Percentiles rank a stretch among this genome's conserved stretches.
Evolutionary conservation across 1,140 invertebrate species (phyloP).

Genomic region (Chironomus tepperi): DNA sequence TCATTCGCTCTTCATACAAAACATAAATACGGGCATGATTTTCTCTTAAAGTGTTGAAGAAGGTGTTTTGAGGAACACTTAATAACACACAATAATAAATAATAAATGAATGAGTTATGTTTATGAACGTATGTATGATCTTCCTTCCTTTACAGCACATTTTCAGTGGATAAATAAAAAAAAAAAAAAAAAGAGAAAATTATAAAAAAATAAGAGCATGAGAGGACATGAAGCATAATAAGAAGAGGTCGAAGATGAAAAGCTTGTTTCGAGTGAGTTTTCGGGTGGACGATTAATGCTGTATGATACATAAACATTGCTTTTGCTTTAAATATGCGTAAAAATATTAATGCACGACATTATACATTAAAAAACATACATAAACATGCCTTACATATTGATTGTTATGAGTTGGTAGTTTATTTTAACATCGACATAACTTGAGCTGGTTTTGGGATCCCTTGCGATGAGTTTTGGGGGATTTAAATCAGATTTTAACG

Average conservation of each 20-base stretch:
- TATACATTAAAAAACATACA: neutral
- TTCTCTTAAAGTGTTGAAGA: conserved; percentile 20
- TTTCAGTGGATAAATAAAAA: too few relatives aligned
- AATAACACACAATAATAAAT: conserved; percentile 22
- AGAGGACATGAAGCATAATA: too few relatives aligned
- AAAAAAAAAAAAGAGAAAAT: too few relatives aligned
- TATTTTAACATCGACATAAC: too few relatives aligned
- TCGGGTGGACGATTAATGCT: too few relatives aligned
- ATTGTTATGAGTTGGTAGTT: neutral
- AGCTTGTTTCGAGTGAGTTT: too few relatives aligned
- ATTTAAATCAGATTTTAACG: too few relatives aligned
- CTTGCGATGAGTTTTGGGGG: too few relatives aligned
- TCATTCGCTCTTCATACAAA: conserved; percentile 22
- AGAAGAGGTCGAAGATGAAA: too few relatives aligned
- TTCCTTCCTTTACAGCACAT: neutral
- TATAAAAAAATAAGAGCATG: too few relatives aligned
- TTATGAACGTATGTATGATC: neutral
- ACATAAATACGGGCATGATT: conserved; percentile 18
- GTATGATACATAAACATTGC: too few relatives aligned
- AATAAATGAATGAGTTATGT: conserved; percentile 23
- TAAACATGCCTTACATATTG: neutral
- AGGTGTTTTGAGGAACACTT: conserved; percentile 20
- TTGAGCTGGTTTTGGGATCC: too few relatives aligned
- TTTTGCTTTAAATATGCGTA: neutral
- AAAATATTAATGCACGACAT: neutral